Base-by-base conservation (phyloP, 2,888 invertebrate genomes). In the Stenichneumon culpator region DNA sequence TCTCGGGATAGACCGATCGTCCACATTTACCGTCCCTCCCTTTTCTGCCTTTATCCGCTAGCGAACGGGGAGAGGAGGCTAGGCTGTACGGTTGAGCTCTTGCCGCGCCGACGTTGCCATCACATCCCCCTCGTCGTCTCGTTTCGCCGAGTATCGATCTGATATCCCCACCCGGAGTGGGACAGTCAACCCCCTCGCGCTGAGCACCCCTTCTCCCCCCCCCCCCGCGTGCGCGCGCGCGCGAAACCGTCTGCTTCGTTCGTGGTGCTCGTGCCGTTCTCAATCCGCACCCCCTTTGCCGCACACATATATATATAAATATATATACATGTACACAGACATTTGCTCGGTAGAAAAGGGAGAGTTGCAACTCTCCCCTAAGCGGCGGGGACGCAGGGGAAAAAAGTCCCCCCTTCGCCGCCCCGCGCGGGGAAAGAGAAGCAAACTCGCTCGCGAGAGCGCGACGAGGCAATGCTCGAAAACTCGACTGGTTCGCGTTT, bases 121-220 rank as follows among this genome's bases (percentile, higher is more conserved):
- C 87, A 16, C 60, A 87, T 87, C 86, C 88, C 87, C 86, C 84
- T 86, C 79, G 80, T 84, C 86, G 87, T 88, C 87, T 88, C 86
- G 87, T 92, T 92, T 92, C 86, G 88, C 92, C 88, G 89, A 92
- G 92, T 93, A 93, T 93, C 93, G 93, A 93, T 93, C 93, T 89
- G 90, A 90, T 90, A 90, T 88, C 89, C 90, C 90, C 89, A 84
- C 80, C 73, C 50, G 22, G 19, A 14, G 54, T 19, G n/a, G 36
- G 82, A 78, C 78, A 72, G 79, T 28, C 57, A 47, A 32, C 47
- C 54, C 11, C 57, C 57, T 57, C 57, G 57, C 22, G 52, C 39
- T 11, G 25, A 36, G 36, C 54, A 81, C 83, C 77, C 83, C 81
- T 70, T 86, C 65, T 47, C 57, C 77, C 65, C 78, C 74, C 83